A percentile compares a stretch with the other conserved stretches of the same genome.
Conservation (phyloP, 1,140 invertebrate species). For the Geopemphigus sp. region DNA sequence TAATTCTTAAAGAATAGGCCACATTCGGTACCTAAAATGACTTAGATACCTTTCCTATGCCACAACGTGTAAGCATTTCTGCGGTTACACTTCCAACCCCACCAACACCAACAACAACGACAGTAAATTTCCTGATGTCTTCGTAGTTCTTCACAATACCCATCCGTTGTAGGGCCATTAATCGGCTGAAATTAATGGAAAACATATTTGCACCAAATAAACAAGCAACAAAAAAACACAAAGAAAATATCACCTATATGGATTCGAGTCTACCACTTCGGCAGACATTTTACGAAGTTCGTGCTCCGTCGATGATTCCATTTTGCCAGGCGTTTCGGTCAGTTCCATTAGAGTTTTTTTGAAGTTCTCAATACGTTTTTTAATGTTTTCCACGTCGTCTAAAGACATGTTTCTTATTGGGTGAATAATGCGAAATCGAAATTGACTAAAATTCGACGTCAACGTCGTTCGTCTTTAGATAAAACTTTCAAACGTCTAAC, state of each 20-base stretch:
- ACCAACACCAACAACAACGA: conserved; percentile 96
- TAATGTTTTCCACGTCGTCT: conserved; percentile 37
- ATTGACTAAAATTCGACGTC: background rate
- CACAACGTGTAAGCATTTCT: conserved; percentile 98
- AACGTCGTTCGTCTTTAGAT: too few relatives aligned
- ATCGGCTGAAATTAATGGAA: conserved; percentile 67
- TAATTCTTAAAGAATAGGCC: too few relatives aligned
- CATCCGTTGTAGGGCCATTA: conserved; percentile 99
- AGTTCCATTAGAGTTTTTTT: conserved; percentile 28
- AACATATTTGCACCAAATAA: background rate
- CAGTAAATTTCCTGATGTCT: conserved; percentile 83
- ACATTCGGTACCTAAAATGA: conserved; percentile 49
- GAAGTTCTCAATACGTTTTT: conserved; percentile 38
- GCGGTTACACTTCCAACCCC: conserved; percentile 99
- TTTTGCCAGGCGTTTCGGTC: background rate
- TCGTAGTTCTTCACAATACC: conserved; percentile 99
- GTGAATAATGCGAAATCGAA: background rate
- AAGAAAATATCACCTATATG: conserved; percentile 94
- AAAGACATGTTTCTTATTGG: conserved; percentile 4
- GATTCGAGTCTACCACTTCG: conserved; percentile 98
- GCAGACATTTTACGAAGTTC: conserved; percentile 77
- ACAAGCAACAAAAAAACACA: background rate
- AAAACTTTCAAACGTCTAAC: too few relatives aligned
- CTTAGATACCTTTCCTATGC: conserved; percentile 83
- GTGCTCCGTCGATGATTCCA: conserved; percentile 53